Percentiles rank a stretch among this genome's conserved stretches.
Conservation (phyloP, 1,140 invertebrate species). For the Aphidius ervi region DNA sequence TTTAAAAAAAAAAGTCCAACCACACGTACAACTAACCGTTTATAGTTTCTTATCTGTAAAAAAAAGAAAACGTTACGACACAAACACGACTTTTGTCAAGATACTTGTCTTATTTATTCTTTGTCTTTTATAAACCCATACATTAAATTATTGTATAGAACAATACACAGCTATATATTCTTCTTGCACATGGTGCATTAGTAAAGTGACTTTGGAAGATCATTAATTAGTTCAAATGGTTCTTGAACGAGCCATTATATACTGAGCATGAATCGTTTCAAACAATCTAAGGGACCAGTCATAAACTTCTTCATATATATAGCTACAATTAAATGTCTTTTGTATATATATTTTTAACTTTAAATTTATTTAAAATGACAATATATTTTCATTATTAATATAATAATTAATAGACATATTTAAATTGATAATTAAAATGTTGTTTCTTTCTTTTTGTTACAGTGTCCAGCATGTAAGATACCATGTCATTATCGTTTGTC, state of each 20-base stretch:
- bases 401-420: neutral
- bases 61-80: slow-evolving; percentile 7
- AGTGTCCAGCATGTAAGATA: slow-evolving; percentile 44
- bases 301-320: neutral
- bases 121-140: neutral
- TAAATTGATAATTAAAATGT: neutral
- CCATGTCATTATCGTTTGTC: slow-evolving; percentile 38
- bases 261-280: slow-evolving; percentile 10
- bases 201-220: neutral
- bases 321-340: neutral
- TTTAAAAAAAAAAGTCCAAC: neutral
- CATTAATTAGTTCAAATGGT: slow-evolving; percentile 22
- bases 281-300: slow-evolving; percentile 8
- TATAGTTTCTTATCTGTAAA: slow-evolving; percentile 12
- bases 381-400: neutral
- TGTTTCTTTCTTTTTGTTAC: slow-evolving; percentile 25
- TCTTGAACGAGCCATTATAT: slow-evolving; percentile 20
- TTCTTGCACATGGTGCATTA: slow-evolving; percentile 1
- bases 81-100: slow-evolving; percentile 20
- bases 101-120: slow-evolving; percentile 7
- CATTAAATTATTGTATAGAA: neutral
- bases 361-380: neutral
- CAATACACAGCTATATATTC: neutral
- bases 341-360: neutral
- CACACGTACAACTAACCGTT: neutral